phyloP scores from a whole-genome alignment of 2,888 invertebrate genomes.

The Vesta saturnalis region DNA sequence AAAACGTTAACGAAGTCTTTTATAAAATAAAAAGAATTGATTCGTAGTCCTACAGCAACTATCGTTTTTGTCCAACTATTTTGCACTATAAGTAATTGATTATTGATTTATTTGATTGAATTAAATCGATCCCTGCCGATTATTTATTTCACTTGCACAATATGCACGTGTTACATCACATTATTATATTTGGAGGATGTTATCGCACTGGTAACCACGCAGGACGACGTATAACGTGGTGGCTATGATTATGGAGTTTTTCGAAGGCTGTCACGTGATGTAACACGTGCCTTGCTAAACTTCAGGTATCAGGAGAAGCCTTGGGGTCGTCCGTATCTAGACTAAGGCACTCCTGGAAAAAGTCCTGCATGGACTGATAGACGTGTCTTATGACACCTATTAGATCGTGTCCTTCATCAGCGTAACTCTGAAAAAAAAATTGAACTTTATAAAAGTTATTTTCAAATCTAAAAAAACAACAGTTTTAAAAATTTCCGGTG shows the following conservation, averaged over 20 bases:
- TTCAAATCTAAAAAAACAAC: too few species aligned
- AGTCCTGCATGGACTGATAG: constrained; percentile 93
- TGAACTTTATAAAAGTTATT: too few species aligned
- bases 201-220: constrained; percentile 48
- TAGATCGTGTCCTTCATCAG: constrained; percentile 89
- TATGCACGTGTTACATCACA: constrained; percentile 35
- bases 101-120: constrained; percentile 41
- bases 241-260: constrained; percentile 39
- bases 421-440: constrained; percentile 78
- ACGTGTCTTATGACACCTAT: constrained; percentile 88
- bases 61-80: constrained; percentile 35
- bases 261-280: constrained; percentile 40
- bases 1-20: constrained; percentile 30
- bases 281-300: constrained; percentile 39
- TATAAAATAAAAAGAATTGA: constrained; percentile 26
- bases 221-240: constrained; percentile 40
- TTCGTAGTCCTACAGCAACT: constrained; percentile 35
- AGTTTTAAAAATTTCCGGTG: neutral
- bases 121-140: constrained; percentile 42
- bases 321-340: constrained; percentile 81
- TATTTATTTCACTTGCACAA: constrained; percentile 34
- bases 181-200: constrained; percentile 43
- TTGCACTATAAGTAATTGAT: constrained; percentile 40
- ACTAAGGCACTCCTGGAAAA: constrained; percentile 89
- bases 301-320: constrained; percentile 66